Conservation (phyloP, 2,113 vertebrate genomes). For the Aldabrachelys gigantea region DNA sequence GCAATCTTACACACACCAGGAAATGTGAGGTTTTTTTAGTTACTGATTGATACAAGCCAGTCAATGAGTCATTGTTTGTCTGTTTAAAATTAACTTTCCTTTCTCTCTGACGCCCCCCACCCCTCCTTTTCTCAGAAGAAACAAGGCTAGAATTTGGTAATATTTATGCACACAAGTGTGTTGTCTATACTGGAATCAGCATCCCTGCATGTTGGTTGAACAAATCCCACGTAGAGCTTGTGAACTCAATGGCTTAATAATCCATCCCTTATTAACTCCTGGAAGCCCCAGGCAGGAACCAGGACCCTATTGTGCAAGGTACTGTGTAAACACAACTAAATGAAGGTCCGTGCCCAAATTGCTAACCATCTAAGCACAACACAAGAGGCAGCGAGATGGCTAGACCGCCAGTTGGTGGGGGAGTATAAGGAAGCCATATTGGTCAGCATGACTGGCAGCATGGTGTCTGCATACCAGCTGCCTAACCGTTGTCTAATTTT, state of each 20-base stretch:
- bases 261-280: neutral
- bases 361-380: neutral
- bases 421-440: neutral
- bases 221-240: neutral
- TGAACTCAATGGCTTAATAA: neutral
- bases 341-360: neutral
- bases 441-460: neutral
- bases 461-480: neutral
- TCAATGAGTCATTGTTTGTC: conserved; percentile 61
- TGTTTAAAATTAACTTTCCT: conserved; percentile 66
- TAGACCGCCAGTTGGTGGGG: neutral
- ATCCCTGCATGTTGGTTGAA: rapidly evolving
- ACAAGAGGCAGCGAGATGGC: neutral
- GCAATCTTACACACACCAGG: neutral
- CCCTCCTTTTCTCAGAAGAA: neutral
- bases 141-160: neutral
- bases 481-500: neutral
- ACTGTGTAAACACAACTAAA: neutral
- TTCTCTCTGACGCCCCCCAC: neutral
- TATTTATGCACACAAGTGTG: rapidly evolving
- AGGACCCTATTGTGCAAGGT: neutral
- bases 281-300: neutral
- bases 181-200: neutral
- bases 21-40: conserved; percentile 32
- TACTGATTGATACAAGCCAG: conserved; percentile 56